Evolutionary conservation across 2,113 vertebrate genomes (phyloP).

Genomic region (Tympanuchus pallidicinctus): DNA sequence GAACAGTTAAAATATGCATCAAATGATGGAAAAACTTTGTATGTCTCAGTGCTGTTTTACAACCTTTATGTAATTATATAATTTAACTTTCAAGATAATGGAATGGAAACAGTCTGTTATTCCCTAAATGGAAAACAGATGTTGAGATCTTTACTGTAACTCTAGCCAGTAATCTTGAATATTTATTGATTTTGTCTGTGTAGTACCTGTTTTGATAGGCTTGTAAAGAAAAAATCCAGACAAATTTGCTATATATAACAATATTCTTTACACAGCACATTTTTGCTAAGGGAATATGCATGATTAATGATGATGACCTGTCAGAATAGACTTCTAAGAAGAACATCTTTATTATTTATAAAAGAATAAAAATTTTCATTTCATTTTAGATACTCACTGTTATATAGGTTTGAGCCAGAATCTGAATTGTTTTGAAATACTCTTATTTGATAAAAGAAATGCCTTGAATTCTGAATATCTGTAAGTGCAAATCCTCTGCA

Average conservation of each 20-base stretch:
- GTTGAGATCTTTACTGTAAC: constrained; percentile 25
- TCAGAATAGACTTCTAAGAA: constrained; percentile 44
- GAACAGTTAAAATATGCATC: not conserved
- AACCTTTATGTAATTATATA: not conserved
- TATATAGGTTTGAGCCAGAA: not conserved
- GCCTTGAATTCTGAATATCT: constrained; percentile 7
- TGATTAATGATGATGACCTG: constrained; percentile 52
- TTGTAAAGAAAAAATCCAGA: constrained; percentile 52
- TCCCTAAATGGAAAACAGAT: constrained; percentile 40
- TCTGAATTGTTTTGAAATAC: constrained; percentile 11
- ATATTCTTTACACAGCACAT: constrained; percentile 28
- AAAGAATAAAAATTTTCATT: constrained; percentile 31
- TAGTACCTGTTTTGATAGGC: constrained; percentile 40
- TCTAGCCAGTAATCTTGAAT: constrained; percentile 47
- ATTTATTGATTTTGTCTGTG: constrained; percentile 66
- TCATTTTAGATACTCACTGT: constrained; percentile 12
- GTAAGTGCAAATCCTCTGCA: constrained; percentile 17
- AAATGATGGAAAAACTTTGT: not conserved
- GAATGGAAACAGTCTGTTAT: constrained; percentile 17
- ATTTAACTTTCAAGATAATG: constrained; percentile 35
- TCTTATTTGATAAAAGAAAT: constrained; percentile 5
- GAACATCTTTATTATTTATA: constrained; percentile 59
- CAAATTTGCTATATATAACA: constrained; percentile 55
- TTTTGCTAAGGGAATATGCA: constrained; percentile 62
- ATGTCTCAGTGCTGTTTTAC: constrained; percentile 2